Percentiles rank a stretch among this genome's conserved stretches.
phyloP scores from a whole-genome alignment of 2,113 vertebrate species.

The Actinemys pallida region DNA sequence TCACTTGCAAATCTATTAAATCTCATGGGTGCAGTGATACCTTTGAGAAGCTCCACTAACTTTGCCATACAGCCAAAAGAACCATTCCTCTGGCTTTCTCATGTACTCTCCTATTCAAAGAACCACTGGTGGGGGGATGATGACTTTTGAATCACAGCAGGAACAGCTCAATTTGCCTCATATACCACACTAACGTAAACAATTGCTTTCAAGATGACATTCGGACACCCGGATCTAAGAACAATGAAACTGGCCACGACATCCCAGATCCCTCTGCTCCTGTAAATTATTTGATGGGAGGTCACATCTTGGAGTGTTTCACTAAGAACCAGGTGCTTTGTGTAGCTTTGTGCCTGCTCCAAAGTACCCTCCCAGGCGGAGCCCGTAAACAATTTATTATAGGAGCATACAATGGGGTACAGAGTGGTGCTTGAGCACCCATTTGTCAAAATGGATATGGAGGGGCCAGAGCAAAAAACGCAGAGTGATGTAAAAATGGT shows the following conservation, averaged over 20 bases:
- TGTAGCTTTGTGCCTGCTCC: background rate
- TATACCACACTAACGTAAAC: fast-evolving
- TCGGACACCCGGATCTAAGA: background rate
- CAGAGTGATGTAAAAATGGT: background rate
- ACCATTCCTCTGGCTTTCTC: background rate
- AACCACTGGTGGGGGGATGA: fast-evolving
- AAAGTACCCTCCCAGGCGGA: background rate
- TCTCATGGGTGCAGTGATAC: no score
- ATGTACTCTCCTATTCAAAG: background rate
- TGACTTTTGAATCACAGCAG: background rate
- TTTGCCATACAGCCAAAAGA: background rate
- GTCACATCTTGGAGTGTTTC: background rate
- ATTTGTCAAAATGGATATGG: conserved; percentile 22
- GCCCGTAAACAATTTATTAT: fast-evolving
- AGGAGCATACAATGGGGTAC: background rate
- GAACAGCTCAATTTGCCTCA: fast-evolving
- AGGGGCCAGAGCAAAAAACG: fast-evolving
- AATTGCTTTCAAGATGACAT: fast-evolving
- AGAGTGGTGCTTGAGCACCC: background rate
- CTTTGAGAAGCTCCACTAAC: background rate
- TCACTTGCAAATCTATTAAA: background rate
- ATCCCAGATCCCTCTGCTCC: background rate
- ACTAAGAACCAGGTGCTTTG: fast-evolving
- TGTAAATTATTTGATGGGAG: background rate
- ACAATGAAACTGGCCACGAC: fast-evolving